phyloP scores from a whole-genome alignment of 2,113 vertebrate species.

The Stegostoma tigrinum region DNA sequence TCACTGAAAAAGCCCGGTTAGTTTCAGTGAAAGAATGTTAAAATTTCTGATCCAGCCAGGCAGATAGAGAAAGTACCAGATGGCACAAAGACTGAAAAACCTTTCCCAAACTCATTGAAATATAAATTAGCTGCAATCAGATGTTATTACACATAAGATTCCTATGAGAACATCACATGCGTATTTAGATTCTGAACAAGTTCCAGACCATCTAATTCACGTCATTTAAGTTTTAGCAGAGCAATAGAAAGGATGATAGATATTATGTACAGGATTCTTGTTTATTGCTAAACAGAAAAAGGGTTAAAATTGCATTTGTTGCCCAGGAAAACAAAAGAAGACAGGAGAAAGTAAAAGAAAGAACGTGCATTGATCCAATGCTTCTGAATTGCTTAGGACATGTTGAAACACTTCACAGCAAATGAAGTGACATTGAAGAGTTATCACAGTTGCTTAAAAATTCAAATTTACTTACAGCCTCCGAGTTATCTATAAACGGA shows the following conservation, averaged over 20 bases:
- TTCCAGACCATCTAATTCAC: not conserved
- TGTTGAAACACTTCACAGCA: not conserved
- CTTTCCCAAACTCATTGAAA: not conserved
- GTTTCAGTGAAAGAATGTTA: not conserved
- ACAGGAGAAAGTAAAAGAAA: not conserved
- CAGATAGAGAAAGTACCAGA: not conserved
- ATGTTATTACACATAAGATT: not conserved
- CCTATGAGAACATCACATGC: not conserved
- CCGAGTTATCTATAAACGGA: slow-evolving; percentile 96
- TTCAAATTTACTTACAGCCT: slow-evolving; percentile 71
- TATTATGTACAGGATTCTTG: not conserved
- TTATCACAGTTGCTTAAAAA: not conserved
- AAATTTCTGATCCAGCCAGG: not conserved
- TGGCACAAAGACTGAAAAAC: not conserved
- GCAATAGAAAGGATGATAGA: not conserved
- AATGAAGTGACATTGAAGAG: not conserved
- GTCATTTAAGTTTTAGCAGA: not conserved
- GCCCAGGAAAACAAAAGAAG: not conserved
- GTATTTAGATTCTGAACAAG: not conserved
- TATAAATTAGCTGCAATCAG: not conserved
- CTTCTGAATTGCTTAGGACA: not conserved
- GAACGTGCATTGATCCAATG: not conserved
- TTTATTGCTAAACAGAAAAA: not conserved
- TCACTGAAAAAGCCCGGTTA: not conserved
- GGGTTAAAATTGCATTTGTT: not conserved